Evolutionary conservation across 2,113 vertebrate genomes (phyloP), one percentile per base, ranked within the genome.

Genomic region (Tauraco erythrolophus): DNA sequence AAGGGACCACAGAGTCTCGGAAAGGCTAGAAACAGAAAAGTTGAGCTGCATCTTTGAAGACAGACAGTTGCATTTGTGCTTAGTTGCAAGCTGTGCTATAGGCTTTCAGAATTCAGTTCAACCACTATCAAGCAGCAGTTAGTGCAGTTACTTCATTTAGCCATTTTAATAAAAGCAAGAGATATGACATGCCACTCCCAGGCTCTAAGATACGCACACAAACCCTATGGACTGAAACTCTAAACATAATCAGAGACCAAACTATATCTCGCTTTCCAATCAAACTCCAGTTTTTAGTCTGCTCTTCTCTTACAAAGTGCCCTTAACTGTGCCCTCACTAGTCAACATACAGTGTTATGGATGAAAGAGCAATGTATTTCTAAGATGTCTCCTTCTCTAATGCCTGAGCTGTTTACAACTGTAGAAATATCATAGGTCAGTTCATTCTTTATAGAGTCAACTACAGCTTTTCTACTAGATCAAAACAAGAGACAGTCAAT

Each of bases 21-120:
- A 68, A 65, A 78, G 23, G 5, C 97, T 98, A 89, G 66, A 89
- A 95, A 78, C 77, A 89, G 90, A n/a, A 95, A 95, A 96, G 19
- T 8, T 65, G 13, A 87, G 37, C 14, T 51, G 3, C 23, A 82
- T 28, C 22, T 61, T 66, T 84, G 33, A 70, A 75, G 45, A 50
- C 7, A 41, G 30, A 43, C 7, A 58, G 16, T 7, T 33, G 25
- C 11, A 53, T 39, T 71, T 48, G 30, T 56, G 15, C 23, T 84
- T 58, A 64, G 12, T 23, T 84, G 31, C 7, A 89, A 70, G 25
- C 21, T 66, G 7, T n/a, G 21, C 37, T 50, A 30, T 2, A 51
- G 43, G 27, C 11, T 78, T 89, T 83, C 70, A 75, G 28, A 92
- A 91, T n/a, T 65, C 21, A 68, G 7, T 91, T 57, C 18, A 84